Percentiles rank a stretch among this genome's conserved stretches.
Evolutionary conservation across 2,888 invertebrate species (phyloP).

Genomic region (Hedya salicella): DNA sequence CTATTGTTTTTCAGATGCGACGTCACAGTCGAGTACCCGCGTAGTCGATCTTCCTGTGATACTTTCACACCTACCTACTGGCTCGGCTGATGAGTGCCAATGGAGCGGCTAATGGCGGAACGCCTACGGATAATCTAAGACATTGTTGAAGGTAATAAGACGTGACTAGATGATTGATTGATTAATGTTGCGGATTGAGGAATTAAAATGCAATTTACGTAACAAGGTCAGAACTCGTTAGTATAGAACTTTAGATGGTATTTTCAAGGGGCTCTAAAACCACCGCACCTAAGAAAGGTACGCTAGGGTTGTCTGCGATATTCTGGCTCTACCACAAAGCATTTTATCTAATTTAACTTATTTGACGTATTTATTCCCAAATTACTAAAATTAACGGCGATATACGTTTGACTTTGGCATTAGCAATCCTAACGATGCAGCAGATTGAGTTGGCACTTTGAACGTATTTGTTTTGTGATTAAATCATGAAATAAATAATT

Average conservation of each 20-base stretch:
- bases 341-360: no score
- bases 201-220: slow-evolving; percentile 6
- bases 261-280: background rate
- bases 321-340: no score
- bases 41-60: slow-evolving; percentile 8
- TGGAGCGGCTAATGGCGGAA: slow-evolving; percentile 52
- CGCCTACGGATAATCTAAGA: slow-evolving; percentile 43
- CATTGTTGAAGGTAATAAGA: slow-evolving; percentile 45
- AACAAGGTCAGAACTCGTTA: background rate
- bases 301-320: no score
- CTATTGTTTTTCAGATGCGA: slow-evolving; percentile 46
- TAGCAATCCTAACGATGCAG: no score
- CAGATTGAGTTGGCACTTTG: no score
- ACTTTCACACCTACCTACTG: slow-evolving; percentile 49
- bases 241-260: background rate
- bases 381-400: no score
- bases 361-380: no score
- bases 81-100: slow-evolving; percentile 43
- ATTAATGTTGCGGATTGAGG: slow-evolving; percentile 1
- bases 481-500: no score
- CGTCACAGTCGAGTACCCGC: slow-evolving; percentile 64
- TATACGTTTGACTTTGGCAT: no score
- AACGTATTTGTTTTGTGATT: no score
- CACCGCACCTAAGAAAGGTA: no score
- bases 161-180: slow-evolving; percentile 36